These are phyloP conservation scores for Pollenia griseotomentosa DNA, from an alignment of 2,888 invertebrate genomes.

Conservation along the genomic window DNA sequence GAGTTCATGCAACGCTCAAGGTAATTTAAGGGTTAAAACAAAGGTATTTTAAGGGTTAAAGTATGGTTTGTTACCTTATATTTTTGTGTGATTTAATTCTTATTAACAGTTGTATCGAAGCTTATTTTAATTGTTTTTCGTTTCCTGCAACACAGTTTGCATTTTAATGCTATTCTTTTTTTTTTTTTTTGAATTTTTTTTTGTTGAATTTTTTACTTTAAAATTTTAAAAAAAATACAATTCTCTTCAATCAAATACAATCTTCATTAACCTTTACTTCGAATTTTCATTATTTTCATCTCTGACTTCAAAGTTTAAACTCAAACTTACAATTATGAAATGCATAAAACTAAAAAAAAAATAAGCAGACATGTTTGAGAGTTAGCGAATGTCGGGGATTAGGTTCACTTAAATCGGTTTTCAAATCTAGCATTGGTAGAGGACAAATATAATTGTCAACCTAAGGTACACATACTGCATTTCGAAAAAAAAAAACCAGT, in stretches of 20 bases:
- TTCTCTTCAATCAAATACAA: background rate
- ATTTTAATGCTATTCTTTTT: background rate
- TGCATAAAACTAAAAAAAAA: background rate
- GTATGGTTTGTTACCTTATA: no score
- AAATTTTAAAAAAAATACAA: background rate
- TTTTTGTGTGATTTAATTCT: no score
- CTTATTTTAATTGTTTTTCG: background rate
- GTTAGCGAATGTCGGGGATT: background rate
- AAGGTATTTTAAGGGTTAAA: no score
- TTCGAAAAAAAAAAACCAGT: no score
- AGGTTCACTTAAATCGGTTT: no score
- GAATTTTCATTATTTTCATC: slow-evolving; percentile 26
- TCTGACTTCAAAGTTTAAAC: background rate
- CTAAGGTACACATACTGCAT: no score
- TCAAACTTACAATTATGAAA: slow-evolving; percentile 4
- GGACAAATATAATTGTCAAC: no score
- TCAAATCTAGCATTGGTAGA: no score
- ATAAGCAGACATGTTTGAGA: slow-evolving; percentile 8
- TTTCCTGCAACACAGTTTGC: background rate
- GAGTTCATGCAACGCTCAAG: no score
- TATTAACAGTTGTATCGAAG: no score
- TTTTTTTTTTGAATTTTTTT: background rate
- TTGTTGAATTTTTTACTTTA: background rate
- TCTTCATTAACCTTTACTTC: slow-evolving; percentile 5
- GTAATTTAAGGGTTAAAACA: no score